phyloP scores from a whole-genome alignment of 37 sponge, comb jelly and placozoan genomes.

The Amphimedon queenslandica region DNA sequence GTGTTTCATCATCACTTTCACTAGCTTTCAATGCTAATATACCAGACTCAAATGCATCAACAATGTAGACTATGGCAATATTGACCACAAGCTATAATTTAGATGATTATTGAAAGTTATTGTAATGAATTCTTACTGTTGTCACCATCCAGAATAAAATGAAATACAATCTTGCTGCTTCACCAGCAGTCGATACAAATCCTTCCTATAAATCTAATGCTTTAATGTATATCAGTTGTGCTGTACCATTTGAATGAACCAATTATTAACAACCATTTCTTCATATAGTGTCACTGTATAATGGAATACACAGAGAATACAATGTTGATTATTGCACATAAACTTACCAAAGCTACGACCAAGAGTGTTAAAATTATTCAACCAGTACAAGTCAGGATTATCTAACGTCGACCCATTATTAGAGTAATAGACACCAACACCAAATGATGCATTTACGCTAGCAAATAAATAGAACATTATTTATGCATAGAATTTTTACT shows the following conservation, averaged over 20 bases:
- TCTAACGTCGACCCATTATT: background rate
- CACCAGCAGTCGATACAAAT: slow-evolving; percentile 37
- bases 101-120: background rate
- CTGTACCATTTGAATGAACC: slow-evolving; percentile 79
- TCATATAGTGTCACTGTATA: slow-evolving; percentile 72
- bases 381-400: slow-evolving; percentile 34
- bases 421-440: slow-evolving; percentile 29
- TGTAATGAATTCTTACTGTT: slow-evolving; percentile 16
- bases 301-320: background rate
- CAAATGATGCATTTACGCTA: slow-evolving; percentile 32
- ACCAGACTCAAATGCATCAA: slow-evolving; percentile 67
- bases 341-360: slow-evolving; percentile 67
- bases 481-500: background rate
- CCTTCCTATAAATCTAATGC: slow-evolving; percentile 38
- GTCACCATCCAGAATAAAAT: slow-evolving; percentile 52
- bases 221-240: background rate
- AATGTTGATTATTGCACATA: background rate
- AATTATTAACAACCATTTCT: slow-evolving; percentile 86
- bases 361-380: slow-evolving; percentile 81
- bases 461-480: background rate
- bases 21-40: background rate
- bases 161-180: slow-evolving; percentile 56
- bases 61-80: slow-evolving; percentile 67
- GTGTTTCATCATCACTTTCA: too few relatives aligned
- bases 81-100: slow-evolving; percentile 46